Evolutionary conservation across 2,888 invertebrate genomes (phyloP).

Genomic region (Sympetrum striolatum): DNA sequence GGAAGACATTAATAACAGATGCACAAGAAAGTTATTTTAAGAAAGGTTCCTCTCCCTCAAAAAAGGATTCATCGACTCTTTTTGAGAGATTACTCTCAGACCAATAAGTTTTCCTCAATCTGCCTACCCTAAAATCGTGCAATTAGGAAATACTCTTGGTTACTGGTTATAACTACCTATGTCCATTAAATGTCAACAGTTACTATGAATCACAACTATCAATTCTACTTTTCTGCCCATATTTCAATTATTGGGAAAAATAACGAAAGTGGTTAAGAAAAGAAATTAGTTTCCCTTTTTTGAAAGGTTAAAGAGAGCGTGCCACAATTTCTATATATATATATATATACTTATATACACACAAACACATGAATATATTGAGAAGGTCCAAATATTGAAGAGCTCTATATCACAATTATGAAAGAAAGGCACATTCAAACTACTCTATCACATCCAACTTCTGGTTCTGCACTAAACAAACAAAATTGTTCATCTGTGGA

Average conservation of each 20-base stretch:
- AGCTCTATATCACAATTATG: constrained; percentile 41
- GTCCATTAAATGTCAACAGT: constrained; percentile 19
- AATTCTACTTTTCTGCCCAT: constrained; percentile 15
- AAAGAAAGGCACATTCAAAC: constrained; percentile 43
- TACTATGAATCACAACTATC: constrained; percentile 32
- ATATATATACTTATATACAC: constrained; percentile 35
- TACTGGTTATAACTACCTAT: constrained; percentile 42
- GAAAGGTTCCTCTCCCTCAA: constrained; percentile 7
- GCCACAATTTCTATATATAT: constrained; percentile 15
- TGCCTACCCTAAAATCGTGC: constrained; percentile 23
- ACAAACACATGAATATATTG: constrained; percentile 32
- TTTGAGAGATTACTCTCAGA: constrained; percentile 18
- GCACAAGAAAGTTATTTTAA: not conserved
- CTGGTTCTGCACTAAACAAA: constrained; percentile 39
- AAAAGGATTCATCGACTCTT: not conserved
- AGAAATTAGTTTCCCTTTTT: constrained; percentile 36
- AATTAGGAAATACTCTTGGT: constrained; percentile 23
- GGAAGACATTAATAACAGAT: constrained; percentile 26
- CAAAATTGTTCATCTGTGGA: constrained; percentile 20
- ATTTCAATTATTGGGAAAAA: not conserved
- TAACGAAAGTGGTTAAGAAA: constrained; percentile 32
- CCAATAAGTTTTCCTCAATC: not conserved
- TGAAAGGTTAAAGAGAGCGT: constrained; percentile 28
- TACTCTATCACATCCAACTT: constrained; percentile 41
- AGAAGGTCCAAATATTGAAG: constrained; percentile 41